Evolutionary conservation across 1,140 invertebrate species (phyloP).

Genomic region (Phymorhynchus buccinoides): DNA sequence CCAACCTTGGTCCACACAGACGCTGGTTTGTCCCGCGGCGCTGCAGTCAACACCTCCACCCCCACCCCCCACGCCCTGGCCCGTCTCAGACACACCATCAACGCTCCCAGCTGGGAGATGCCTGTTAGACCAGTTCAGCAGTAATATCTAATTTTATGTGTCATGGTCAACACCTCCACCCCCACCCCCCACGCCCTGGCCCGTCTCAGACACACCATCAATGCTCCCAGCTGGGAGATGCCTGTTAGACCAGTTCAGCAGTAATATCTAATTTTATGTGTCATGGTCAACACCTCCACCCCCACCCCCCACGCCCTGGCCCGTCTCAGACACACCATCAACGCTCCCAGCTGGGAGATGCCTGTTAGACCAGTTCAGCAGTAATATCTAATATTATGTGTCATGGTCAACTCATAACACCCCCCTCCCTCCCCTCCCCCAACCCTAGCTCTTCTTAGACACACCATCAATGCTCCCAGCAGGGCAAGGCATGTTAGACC

Average conservation of each 20-base stretch:
- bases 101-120: constrained; percentile 59
- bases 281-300: constrained; percentile 24
- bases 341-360: constrained; percentile 52
- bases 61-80: constrained; percentile 62
- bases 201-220: constrained; percentile 66
- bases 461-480: constrained; percentile 66
- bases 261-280: too few species aligned
- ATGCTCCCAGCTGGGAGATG: constrained; percentile 59
- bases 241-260: too few species aligned
- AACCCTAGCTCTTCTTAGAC: constrained; percentile 60
- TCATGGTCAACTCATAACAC: too few species aligned
- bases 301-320: constrained; percentile 61
- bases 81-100: constrained; percentile 66
- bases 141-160: too few species aligned
- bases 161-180: constrained; percentile 24
- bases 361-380: too few species aligned
- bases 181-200: constrained; percentile 62
- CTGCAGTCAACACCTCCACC: constrained; percentile 24
- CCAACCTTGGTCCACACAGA: constrained; percentile 65
- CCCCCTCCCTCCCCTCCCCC: too few species aligned
- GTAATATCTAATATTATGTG: too few species aligned
- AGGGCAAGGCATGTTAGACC: neutral
- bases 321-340: constrained; percentile 65
- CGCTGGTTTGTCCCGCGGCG: constrained; percentile 36
- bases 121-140: too few species aligned